phyloP scores from a whole-genome alignment of 1,140 invertebrate genomes.

The Batillaria attramentaria region DNA sequence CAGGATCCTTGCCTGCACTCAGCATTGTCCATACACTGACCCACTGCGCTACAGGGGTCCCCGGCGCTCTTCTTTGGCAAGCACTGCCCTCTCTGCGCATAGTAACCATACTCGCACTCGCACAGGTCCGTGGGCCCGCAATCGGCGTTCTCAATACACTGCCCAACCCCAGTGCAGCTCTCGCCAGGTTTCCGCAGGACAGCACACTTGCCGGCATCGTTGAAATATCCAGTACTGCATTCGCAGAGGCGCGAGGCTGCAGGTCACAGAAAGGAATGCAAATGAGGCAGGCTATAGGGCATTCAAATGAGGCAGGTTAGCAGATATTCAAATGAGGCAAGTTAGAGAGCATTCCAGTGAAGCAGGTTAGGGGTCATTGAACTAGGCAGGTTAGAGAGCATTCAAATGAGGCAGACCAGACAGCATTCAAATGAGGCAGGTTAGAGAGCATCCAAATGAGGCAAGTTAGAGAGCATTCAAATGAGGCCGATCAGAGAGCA shows the following conservation, averaged over 20 bases:
- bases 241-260: not conserved
- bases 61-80: conserved; percentile 15
- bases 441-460: too few species aligned
- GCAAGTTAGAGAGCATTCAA: too few species aligned
- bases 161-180: conserved; percentile 19
- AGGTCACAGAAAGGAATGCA: too few species aligned
- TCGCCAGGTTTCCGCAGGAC: not conserved
- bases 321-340: too few species aligned
- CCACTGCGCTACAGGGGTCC: conserved; percentile 6
- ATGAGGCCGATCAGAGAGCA: too few species aligned
- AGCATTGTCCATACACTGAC: conserved; percentile 34
- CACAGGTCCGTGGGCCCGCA: conserved; percentile 14
- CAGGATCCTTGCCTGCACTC: conserved; percentile 32
- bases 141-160: conserved; percentile 33
- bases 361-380: too few species aligned
- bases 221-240: conserved; percentile 9
- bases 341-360: too few species aligned
- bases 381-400: too few species aligned
- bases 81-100: conserved; percentile 18
- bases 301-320: too few species aligned
- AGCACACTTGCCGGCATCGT: conserved; percentile 20
- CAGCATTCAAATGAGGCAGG: too few species aligned
- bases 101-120: conserved; percentile 19
- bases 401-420: too few species aligned
- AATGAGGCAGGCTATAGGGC: too few species aligned